Evolutionary conservation across 2,888 invertebrate species (phyloP).

Genomic region (Drosophila ezoana): DNA sequence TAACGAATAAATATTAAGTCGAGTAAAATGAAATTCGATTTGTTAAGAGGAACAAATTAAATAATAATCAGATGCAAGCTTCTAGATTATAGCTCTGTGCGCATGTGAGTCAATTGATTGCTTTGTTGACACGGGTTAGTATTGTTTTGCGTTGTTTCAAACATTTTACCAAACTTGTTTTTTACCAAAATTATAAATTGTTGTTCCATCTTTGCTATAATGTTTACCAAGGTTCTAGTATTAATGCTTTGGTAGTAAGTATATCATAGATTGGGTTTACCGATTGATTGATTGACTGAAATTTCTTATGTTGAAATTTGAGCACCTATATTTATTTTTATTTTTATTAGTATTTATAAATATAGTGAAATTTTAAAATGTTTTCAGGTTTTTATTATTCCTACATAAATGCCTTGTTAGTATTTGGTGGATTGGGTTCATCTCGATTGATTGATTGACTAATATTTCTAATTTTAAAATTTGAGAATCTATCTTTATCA

Average conservation of each 20-base stretch:
- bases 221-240: neutral
- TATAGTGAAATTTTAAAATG: no score
- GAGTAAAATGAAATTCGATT: no score
- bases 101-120: neutral
- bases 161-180: slow-evolving; percentile 23
- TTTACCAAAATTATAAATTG: neutral
- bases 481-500: neutral
- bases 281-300: neutral
- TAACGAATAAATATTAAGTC: no score
- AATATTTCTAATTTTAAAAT: neutral
- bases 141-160: neutral
- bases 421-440: no score
- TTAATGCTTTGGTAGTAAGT: neutral
- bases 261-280: neutral
- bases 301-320: neutral
- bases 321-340: no score
- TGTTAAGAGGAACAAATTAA: no score
- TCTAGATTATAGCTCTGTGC: neutral
- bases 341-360: no score
- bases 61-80: neutral
- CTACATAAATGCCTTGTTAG: no score
- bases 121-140: neutral
- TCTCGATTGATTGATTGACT: neutral
- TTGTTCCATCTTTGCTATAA: slow-evolving; percentile 1
- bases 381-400: no score